These are phyloP conservation scores for Gymnocypris eckloni DNA, from an alignment of 2,797 vertebrate species.

Conservation along the genomic window DNA sequence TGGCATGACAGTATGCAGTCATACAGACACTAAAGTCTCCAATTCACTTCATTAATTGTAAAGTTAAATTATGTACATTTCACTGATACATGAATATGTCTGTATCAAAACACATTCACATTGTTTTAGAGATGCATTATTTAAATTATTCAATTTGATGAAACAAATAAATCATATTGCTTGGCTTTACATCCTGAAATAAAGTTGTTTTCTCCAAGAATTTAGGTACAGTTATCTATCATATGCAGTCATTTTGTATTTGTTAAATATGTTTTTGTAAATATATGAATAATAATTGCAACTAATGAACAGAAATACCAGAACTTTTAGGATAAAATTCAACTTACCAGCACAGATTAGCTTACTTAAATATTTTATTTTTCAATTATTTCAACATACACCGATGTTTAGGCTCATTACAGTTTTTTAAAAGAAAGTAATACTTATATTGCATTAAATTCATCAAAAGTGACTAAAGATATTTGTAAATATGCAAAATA, in stretches of 20 bases:
- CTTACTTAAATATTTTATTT: not conserved
- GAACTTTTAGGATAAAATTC: not conserved
- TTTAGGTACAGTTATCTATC: not conserved
- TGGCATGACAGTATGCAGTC: not conserved
- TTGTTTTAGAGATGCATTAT: not conserved
- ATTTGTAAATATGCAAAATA: not conserved
- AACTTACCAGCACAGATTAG: no score
- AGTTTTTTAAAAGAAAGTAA: not conserved
- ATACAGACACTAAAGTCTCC: not conserved
- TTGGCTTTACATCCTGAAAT: not conserved
- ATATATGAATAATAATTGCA: not conserved
- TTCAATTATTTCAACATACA: no score
- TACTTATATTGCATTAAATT: not conserved
- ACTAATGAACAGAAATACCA: not conserved
- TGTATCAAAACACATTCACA: not conserved
- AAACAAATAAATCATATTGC: constrained; percentile 1
- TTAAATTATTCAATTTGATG: not conserved
- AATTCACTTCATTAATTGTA: not conserved
- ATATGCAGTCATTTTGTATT: not conserved
- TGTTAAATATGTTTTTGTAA: not conserved
- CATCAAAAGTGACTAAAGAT: not conserved
- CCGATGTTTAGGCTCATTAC: not conserved
- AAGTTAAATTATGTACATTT: not conserved
- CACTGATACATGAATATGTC: not conserved
- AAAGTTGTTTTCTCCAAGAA: not conserved